Conservation (phyloP, 2,888 invertebrate genomes). For the Latrodectus hesperus region DNA sequence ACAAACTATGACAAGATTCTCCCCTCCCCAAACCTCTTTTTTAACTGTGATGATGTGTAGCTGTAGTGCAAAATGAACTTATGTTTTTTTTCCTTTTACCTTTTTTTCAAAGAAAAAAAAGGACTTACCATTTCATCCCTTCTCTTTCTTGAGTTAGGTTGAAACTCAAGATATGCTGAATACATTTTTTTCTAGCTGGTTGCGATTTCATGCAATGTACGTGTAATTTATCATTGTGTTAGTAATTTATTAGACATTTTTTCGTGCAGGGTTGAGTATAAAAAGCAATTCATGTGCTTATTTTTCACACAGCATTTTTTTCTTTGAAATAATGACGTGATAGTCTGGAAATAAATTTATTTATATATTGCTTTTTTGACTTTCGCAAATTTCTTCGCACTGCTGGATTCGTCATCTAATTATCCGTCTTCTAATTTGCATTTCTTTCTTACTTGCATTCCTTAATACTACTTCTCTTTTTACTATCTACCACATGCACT, state of each 20-base stretch:
- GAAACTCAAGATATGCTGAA: conserved; percentile 44
- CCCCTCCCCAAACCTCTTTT: conserved; percentile 26
- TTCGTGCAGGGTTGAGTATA: conserved; percentile 66
- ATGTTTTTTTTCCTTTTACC: conserved; percentile 23
- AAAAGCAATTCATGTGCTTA: conserved; percentile 64
- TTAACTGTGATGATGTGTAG: conserved; percentile 66
- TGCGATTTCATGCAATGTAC: conserved; percentile 67
- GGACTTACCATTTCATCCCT: conserved; percentile 51
- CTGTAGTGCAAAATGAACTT: conserved; percentile 62
- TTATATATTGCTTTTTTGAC: conserved; percentile 47
- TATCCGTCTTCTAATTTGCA: conserved; percentile 45
- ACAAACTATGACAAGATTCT: conserved; percentile 69
- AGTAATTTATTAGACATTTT: conserved; percentile 70
- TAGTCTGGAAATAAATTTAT: conserved; percentile 47
- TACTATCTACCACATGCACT: neutral
- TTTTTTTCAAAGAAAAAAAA: conserved; percentile 16
- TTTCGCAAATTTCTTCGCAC: conserved; percentile 63
- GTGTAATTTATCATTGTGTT: conserved; percentile 70
- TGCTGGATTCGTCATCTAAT: conserved; percentile 52
- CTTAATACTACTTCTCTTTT: neutral
- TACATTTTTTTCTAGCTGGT: conserved; percentile 58
- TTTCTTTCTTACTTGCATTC: conserved; percentile 28
- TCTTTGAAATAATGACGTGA: conserved; percentile 50
- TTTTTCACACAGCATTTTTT: conserved; percentile 49
- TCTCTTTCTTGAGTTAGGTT: conserved; percentile 24